Conservation (phyloP, 2,113 vertebrate genomes). For the Clarias gariepinus region DNA sequence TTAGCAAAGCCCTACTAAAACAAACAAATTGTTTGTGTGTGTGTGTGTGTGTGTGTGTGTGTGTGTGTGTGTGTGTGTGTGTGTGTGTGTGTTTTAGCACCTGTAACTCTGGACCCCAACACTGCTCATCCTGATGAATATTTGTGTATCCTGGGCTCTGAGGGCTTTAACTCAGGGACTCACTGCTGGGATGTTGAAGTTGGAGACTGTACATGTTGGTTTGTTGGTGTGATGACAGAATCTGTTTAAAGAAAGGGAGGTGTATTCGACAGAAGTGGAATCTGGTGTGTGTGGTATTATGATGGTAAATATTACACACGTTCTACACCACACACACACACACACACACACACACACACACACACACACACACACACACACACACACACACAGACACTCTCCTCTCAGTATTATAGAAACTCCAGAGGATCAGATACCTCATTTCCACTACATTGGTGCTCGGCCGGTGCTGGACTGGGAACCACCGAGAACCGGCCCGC, state of each 20-base stretch:
- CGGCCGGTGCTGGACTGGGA: no score
- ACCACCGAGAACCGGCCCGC: no score
- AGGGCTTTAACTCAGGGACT: background rate
- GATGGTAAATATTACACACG: no score
- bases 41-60: background rate
- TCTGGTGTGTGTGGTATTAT: slow-evolving; percentile 32
- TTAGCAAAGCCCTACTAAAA: no score
- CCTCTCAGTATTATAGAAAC: no score
- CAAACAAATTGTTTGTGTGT: no score
- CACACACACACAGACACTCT: no score
- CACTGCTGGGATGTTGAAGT: slow-evolving; percentile 19
- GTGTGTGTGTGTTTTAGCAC: background rate
- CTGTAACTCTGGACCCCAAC: slow-evolving; percentile 20
- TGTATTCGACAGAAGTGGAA: background rate
- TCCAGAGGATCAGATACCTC: slow-evolving; percentile 29
- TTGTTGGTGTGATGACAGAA: slow-evolving; percentile 37
- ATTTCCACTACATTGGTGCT: no score
- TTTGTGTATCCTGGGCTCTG: background rate
- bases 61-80: background rate
- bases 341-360: no score
- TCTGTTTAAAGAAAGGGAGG: background rate
- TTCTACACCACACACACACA: no score
- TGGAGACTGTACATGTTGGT: slow-evolving; percentile 20
- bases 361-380: no score
- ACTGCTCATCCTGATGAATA: slow-evolving; percentile 20